Evolutionary conservation across 2,888 invertebrate species (phyloP), one percentile per base, ranked within the genome.

Genomic region (Poecilus cupreus): DNA sequence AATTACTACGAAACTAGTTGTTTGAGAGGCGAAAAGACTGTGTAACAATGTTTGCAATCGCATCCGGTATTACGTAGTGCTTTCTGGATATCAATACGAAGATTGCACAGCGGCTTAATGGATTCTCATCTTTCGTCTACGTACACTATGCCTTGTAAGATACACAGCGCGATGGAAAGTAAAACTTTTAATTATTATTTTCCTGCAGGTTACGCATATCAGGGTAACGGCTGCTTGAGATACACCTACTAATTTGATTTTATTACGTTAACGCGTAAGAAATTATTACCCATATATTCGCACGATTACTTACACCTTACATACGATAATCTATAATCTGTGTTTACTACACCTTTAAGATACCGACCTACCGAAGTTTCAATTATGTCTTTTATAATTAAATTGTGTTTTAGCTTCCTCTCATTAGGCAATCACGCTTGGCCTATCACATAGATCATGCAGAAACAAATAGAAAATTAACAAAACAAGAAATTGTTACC

Each of bases 171-270:
- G 20, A 22, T 54, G 26, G 60, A 60, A 60, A 60, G 10, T 68
- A 68, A 68, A 60, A 60, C 13, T 68, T 37, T 16, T 72, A 72
- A 72, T 72, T 43, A 72, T 46, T 20, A 49, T 72, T 72, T 72
- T 72, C 72, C 72, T 68, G 18, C 64, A 37, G 18, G 72, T 72
- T 72, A 72, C 72, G 72, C 72, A 72, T 72, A 49, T 72, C 72
- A 46, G 43, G 24, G 60, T 24, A 77, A 77, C 77, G 60, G 77
- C 57, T 13, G 77, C 57, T 39, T 20, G 18, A 13, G 72, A 20
- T 72, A 72, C 72, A 49, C 72, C 72, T 49, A 60, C 77, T 77
- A 77, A 77, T 77, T 77, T 77, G 22, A 60, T 77, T 77, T 77
- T 57, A 77, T 57, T 77, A 22, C 77, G 60, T 77, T 60, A 77